Evolutionary conservation across 2,113 vertebrate species (phyloP), one percentile per base, ranked within the genome.

Genomic region (Microtus montanus): DNA sequence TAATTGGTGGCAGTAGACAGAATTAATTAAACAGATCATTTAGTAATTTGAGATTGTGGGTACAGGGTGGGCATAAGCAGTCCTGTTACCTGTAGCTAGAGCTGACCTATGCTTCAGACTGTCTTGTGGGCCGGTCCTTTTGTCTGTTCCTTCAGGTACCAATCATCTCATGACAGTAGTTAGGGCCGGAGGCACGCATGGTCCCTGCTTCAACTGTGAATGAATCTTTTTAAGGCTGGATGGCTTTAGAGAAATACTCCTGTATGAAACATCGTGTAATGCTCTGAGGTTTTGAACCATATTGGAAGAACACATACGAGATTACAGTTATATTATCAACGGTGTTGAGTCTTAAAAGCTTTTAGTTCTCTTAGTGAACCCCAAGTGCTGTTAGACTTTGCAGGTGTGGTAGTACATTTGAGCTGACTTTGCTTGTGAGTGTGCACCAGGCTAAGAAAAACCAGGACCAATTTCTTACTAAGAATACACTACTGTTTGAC

Each of bases 301-400:
- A 61, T 44, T 91, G 28, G 26, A 93, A 68, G 74, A 82, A 52
- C 13, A 17, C 84, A 79, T 54, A 73, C 41, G 58, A 41, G 70
- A 61, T 44, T 20, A 88, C 24, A 73, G 49, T 73, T 35, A 41
- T 24, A 1, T 58, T 87, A 58, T 58, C 68, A 73, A 54, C 14
- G 54, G 24, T 41, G 47, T 73, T n/a, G 35, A 52, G n/a, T 83
- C 90, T 15, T 38, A 52, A 89, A 80, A 83, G 33, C 20, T 94
- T 94, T 91, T 11, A 3, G 47, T 82, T 92, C 74, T 85, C 14
- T 86, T 79, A 4, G 19, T 95, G n/a, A 44, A 49, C 66, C 20
- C 15, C 15, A n/a, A 41, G 24, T 87, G 3, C 82, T 93, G 44
- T 26, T 94, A 74, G 35, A 93, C 91, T 96, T 96, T 73, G n/a